These are phyloP conservation scores for Borostomias antarcticus DNA, from an alignment of 2,797 vertebrate genomes.

Conservation along the genomic window DNA sequence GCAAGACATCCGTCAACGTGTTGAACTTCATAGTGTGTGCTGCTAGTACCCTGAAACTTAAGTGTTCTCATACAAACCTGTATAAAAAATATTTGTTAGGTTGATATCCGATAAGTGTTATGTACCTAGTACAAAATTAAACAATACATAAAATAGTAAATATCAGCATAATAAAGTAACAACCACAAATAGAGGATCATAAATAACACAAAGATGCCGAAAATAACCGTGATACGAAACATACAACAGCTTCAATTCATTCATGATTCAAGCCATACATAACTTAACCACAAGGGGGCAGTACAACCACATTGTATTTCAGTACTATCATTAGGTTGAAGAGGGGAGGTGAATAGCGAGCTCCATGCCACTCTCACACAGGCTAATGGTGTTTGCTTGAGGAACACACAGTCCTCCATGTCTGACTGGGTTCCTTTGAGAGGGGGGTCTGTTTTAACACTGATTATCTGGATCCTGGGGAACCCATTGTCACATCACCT, in stretches of 20 bases:
- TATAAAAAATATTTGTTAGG: conserved; percentile 50
- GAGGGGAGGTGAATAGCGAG: background rate
- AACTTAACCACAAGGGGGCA: conserved; percentile 54
- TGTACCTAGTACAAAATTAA: conserved; percentile 14
- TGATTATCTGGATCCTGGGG: conserved; percentile 37
- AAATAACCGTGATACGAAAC: conserved; percentile 34
- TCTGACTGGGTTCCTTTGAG: conserved; percentile 5
- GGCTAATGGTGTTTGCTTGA: conserved; percentile 18
- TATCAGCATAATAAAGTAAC: conserved; percentile 43
- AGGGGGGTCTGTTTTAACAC: conserved; percentile 39
- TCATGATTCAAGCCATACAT: conserved; percentile 15
- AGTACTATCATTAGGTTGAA: background rate
- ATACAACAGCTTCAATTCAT: conserved; percentile 18
- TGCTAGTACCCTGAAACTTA: conserved; percentile 58
- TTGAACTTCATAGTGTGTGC: conserved; percentile 61
- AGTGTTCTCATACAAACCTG: conserved; percentile 56
- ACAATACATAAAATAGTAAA: conserved; percentile 37
- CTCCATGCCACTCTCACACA: background rate
- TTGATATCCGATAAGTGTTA: conserved; percentile 51
- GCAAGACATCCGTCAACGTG: conserved; percentile 50
- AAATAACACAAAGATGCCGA: conserved; percentile 54
- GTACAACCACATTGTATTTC: conserved; percentile 35
- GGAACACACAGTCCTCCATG: conserved; percentile 5
- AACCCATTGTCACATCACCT: conserved; percentile 23
- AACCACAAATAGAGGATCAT: conserved; percentile 50